Percentiles rank a stretch among this genome's conserved stretches.
Conservation (phyloP, 2,113 vertebrate genomes). For the Trachemys scripta region DNA sequence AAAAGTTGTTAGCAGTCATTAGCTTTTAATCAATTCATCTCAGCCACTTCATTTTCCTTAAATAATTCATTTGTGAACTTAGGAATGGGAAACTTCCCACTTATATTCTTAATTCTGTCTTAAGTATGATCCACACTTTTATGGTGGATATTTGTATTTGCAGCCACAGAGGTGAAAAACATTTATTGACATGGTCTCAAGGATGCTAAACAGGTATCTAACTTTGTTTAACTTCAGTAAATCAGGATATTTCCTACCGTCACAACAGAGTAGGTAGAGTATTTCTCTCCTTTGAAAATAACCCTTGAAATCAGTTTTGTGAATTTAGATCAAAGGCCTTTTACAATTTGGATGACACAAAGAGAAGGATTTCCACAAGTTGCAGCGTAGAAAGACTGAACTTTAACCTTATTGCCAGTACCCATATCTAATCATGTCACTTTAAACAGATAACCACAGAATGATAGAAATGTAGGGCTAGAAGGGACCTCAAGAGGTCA, state of each 20-base stretch:
- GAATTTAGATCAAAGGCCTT: neutral
- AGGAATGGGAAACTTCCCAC: too few species aligned
- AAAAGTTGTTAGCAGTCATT: neutral
- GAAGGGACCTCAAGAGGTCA: neutral
- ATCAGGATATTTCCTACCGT: neutral
- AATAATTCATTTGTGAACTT: rapidly evolving
- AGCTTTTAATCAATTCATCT: neutral
- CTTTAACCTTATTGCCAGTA: rapidly evolving
- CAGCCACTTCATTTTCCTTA: neutral
- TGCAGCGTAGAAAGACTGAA: neutral
- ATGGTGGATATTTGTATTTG: neutral
- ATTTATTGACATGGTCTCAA: neutral
- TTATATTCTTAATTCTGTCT: rapidly evolving
- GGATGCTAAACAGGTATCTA: neutral
- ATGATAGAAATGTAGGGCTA: neutral
- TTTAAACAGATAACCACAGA: neutral
- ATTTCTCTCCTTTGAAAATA: neutral
- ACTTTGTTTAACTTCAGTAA: neutral
- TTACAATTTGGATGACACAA: neutral
- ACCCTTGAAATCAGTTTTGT: rapidly evolving
- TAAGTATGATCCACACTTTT: rapidly evolving
- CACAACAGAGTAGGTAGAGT: neutral
- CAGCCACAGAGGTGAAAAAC: neutral
- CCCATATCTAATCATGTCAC: rapidly evolving
- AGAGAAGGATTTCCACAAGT: neutral